Base-by-base conservation (phyloP, 2,113 vertebrate genomes). In the Craseonycteris thonglongyai region DNA sequence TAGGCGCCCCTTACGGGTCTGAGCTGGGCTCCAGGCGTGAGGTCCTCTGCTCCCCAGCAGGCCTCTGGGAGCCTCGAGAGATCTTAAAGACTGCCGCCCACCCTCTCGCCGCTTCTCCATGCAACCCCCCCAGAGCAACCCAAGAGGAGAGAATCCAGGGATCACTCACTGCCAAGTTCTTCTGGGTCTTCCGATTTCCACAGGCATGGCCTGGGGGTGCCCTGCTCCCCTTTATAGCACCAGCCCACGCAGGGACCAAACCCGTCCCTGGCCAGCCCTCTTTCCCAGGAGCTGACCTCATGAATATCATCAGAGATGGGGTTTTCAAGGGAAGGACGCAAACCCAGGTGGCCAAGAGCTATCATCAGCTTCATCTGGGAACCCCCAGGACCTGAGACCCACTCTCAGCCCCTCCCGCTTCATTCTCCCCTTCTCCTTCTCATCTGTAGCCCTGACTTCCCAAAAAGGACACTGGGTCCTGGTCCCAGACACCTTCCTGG, bases 1-100 rank as follows among this genome's bases (percentile, higher is more conserved):
- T 6, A 13, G 13, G 15, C 3, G 1, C 0, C 1, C n/a, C 19
- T 7, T 9, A 6, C 13, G 0, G 0, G 26, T 59, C 66, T 2
- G 22, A 81, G 59, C 58, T 24, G 28, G 49, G 42, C 85, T 40
- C 22, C 0, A 1, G 33, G 9, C 0, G 3, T 0, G 5, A 1
- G 11, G 13, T 1, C 14, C 0, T 65, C 63, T 13, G 11, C 58
- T 51, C 40, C 33, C 38, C 47, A 49, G 15, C 72, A 35, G 49
- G 59, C 18, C 13, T 14, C 82, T 38, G 24, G 54, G 65, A 58
- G 42, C 56, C 38, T 4, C 35, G 49, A 35, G 26, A 19, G 4
- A 3, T 56, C 86, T 66, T 21, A 19, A 16, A n/a, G 18, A 15
- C 86, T 26, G 51, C 16, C 16, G 51, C 22, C 69, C 22, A 0